phyloP scores from a whole-genome alignment of 2,797 vertebrate species.

The Oreonectes daqikongensis region DNA sequence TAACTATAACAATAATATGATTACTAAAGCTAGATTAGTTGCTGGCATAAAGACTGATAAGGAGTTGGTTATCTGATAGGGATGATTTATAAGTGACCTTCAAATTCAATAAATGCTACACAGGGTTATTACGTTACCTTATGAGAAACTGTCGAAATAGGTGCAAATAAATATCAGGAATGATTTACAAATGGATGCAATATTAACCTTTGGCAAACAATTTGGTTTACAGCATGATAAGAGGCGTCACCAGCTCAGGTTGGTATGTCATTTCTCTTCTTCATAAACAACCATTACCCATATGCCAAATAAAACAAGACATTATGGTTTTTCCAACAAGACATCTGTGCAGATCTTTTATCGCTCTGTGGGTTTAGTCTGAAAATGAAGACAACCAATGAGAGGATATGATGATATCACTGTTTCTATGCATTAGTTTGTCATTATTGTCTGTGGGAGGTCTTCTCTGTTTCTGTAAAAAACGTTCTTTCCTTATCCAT shows the following conservation, averaged over 20 bases:
- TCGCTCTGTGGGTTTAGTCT: not conserved
- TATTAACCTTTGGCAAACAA: not conserved
- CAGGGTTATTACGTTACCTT: not conserved
- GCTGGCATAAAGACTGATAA: not conserved
- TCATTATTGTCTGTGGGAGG: not conserved
- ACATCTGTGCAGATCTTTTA: not conserved
- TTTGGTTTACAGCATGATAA: not conserved
- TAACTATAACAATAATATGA: not conserved
- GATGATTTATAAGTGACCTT: not conserved
- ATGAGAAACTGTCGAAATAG: not conserved
- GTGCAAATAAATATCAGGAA: not conserved
- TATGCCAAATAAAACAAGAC: not conserved
- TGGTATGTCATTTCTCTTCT: not conserved
- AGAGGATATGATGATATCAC: not conserved
- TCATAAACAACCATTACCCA: not conserved
- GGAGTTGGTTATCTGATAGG: not conserved
- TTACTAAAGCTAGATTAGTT: not conserved
- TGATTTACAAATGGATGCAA: not conserved
- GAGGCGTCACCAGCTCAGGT: not conserved
- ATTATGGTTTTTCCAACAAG: no score
- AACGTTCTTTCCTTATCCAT: not conserved
- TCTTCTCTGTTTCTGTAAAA: not conserved
- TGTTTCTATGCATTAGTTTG: conserved; percentile 16
- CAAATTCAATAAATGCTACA: not conserved
- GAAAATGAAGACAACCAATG: not conserved